phyloP scores from a whole-genome alignment of 2,888 invertebrate genomes.

The Papilio gigon region DNA sequence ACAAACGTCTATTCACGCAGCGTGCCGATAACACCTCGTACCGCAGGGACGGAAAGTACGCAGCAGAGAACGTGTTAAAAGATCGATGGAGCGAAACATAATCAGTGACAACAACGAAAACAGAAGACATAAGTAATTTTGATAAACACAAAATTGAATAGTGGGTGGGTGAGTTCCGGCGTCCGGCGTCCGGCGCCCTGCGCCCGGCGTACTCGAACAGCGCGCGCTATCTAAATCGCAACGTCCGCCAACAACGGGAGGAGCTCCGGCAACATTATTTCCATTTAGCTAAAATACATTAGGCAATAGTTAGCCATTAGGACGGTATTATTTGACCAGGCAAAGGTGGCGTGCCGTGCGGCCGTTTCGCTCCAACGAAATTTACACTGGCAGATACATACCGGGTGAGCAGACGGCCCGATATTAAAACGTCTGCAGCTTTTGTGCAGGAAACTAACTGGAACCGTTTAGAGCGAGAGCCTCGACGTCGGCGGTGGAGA shows the following conservation, averaged over 20 bases:
- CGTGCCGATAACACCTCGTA: no score
- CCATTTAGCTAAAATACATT: conserved; percentile 78
- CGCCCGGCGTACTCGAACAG: conserved; percentile 54
- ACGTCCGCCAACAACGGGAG: conserved; percentile 61
- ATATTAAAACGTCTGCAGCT: conserved; percentile 80
- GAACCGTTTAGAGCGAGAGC: conserved; percentile 67
- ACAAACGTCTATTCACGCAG: no score
- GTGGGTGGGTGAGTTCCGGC: conserved; percentile 56
- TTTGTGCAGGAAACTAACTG: conserved; percentile 77
- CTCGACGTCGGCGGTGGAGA: conserved; percentile 65
- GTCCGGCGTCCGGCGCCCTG: conserved; percentile 52
- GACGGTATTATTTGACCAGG: conserved; percentile 78
- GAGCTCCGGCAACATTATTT: conserved; percentile 63
- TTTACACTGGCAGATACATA: conserved; percentile 74
- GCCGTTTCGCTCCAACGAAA: conserved; percentile 71
- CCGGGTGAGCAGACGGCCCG: conserved; percentile 64
- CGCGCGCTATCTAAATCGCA: conserved; percentile 71
- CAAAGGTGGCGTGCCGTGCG: conserved; percentile 75
- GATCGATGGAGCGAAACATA: background rate
- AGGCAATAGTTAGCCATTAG: conserved; percentile 79
- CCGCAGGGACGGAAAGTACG: no score
- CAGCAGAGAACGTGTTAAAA: background rate
- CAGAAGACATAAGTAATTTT: conserved; percentile 53
- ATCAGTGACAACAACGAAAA: conserved; percentile 34
- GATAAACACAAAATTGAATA: conserved; percentile 70